Percentiles rank a stretch among this genome's conserved stretches.
These are phyloP conservation scores for Salvelinus sp. DNA, from an alignment of 2,113 vertebrate genomes.

Conservation along the genomic window DNA sequence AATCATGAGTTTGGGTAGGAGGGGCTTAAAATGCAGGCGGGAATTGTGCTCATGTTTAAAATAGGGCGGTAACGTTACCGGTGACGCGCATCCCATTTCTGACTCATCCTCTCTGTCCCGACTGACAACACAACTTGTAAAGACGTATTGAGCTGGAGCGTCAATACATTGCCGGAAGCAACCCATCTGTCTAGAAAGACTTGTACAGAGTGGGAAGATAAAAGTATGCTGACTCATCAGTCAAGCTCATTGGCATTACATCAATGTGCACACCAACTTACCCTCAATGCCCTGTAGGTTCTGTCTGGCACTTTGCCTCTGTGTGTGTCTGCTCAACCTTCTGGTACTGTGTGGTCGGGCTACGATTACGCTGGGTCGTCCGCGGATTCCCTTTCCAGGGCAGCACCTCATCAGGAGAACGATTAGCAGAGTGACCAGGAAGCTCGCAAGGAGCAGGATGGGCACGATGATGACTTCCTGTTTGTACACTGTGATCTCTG, in stretches of 20 bases:
- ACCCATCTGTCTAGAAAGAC: no score
- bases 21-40: no score
- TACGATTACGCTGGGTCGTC: not conserved
- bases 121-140: no score
- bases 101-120: no score
- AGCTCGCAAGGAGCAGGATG: conserved; percentile 48
- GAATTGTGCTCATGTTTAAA: no score
- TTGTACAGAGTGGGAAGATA: no score
- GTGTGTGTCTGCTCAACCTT: conserved; percentile 1
- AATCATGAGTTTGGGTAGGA: no score
- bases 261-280: conserved; percentile 19
- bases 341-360: not conserved
- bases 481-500: conserved; percentile 51
- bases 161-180: no score
- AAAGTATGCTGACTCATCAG: no score
- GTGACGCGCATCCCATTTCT: no score
- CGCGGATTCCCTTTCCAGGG: not conserved
- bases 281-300: conserved; percentile 71
- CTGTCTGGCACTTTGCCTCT: conserved; percentile 25
- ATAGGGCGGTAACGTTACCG: no score
- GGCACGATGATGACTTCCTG: conserved; percentile 72
- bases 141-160: not conserved
- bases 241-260: no score
- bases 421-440: conserved; percentile 32
- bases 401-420: conserved; percentile 41